Conservation (phyloP, 2,113 vertebrate genomes). For the Progne subis region DNA sequence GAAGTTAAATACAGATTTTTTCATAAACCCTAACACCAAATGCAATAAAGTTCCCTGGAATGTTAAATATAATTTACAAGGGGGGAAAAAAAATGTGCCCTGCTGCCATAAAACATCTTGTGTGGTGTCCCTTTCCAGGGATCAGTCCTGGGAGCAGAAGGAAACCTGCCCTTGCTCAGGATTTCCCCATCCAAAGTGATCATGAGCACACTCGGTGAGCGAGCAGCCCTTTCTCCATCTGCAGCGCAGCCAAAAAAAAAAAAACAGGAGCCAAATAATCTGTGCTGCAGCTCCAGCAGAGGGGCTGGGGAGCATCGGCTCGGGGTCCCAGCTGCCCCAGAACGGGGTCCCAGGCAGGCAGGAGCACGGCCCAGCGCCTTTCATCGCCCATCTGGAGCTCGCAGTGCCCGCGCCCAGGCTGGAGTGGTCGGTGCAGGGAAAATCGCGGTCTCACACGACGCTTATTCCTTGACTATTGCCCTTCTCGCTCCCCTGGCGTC, state of each 20-base stretch:
- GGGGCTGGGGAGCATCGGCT: neutral
- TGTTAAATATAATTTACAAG: slow-evolving; percentile 80
- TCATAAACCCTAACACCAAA: slow-evolving; percentile 76
- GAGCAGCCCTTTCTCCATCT: neutral
- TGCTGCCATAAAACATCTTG: slow-evolving; percentile 4
- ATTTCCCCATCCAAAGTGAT: slow-evolving; percentile 1
- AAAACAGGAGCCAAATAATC: neutral
- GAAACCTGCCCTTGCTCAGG: neutral
- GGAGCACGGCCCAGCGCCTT: neutral
- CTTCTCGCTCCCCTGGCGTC: neutral
- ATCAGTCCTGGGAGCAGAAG: neutral
- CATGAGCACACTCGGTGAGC: neutral
- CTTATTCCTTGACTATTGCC: slow-evolving; percentile 39
- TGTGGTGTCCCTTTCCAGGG: neutral
- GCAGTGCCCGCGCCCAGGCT: fast-evolving
- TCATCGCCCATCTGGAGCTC: slow-evolving; percentile 37
- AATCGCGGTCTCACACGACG: neutral
- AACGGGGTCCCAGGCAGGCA: neutral
- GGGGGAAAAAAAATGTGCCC: slow-evolving; percentile 45
- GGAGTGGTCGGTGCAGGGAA: neutral
- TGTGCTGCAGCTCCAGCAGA: neutral
- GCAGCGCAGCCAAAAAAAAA: neutral
- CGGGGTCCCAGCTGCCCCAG: neutral
- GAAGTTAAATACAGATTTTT: slow-evolving; percentile 85
- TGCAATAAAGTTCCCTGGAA: slow-evolving; percentile 77